These are phyloP conservation scores for Diploptera punctata DNA, from an alignment of 2,888 invertebrate genomes.

Conservation along the genomic window DNA sequence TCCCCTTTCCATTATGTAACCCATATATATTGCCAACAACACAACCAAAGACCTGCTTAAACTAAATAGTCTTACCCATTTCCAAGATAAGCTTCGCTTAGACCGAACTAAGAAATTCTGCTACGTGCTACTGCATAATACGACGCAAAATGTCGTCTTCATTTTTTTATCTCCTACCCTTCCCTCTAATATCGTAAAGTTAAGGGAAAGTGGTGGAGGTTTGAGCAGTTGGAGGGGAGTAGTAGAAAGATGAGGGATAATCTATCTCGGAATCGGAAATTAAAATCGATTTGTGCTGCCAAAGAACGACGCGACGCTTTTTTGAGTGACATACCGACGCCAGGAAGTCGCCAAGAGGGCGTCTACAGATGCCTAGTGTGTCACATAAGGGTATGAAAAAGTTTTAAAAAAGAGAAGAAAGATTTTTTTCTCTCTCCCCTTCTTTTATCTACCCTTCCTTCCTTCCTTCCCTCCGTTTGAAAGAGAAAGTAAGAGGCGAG, in stretches of 20 bases:
- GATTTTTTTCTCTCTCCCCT: not conserved
- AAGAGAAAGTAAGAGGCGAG: slow-evolving; percentile 25
- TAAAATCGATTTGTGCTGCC: slow-evolving; percentile 43
- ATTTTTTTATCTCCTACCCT: not conserved
- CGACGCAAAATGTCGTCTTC: slow-evolving; percentile 17
- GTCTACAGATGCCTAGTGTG: slow-evolving; percentile 24
- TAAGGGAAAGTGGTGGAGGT: slow-evolving; percentile 21
- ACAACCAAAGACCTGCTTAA: not conserved
- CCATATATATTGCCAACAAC: not conserved
- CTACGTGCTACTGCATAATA: slow-evolving; percentile 27
- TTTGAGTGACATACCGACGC: slow-evolving; percentile 32
- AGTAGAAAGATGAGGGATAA: slow-evolving; percentile 42
- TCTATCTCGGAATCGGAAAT: slow-evolving; percentile 45
- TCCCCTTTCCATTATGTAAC: too few relatives aligned
- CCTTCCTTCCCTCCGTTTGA: not conserved
- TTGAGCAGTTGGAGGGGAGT: not conserved
- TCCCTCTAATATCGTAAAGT: slow-evolving; percentile 35
- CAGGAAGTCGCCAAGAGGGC: slow-evolving; percentile 40
- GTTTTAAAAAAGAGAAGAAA: slow-evolving; percentile 18
- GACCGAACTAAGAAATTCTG: slow-evolving; percentile 8
- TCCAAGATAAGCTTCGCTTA: slow-evolving; percentile 11
- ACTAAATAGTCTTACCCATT: not conserved
- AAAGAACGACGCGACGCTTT: slow-evolving; percentile 39
- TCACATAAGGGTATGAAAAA: slow-evolving; percentile 16
- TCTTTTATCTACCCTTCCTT: slow-evolving; percentile 12